These are phyloP conservation scores for Prunella himalayana DNA, from an alignment of 2,113 vertebrate species.

Conservation along the genomic window DNA sequence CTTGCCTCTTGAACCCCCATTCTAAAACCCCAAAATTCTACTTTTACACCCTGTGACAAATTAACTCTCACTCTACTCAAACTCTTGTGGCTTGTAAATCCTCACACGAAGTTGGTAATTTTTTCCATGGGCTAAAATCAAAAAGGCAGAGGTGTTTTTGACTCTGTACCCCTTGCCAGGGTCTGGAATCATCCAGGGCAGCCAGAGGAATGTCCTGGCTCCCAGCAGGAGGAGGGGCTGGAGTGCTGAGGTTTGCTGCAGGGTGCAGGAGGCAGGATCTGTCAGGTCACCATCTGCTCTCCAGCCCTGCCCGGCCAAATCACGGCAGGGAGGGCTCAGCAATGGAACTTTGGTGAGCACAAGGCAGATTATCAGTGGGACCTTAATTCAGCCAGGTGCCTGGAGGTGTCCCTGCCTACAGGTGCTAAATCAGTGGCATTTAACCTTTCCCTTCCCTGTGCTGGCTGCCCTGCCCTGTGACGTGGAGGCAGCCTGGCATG, in stretches of 20 bases:
- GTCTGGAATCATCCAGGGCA: too few species aligned
- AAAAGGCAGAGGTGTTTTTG: too few species aligned
- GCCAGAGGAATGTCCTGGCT: too few species aligned
- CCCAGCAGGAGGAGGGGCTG: background rate
- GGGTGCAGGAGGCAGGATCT: background rate
- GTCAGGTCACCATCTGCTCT: conserved; percentile 61
- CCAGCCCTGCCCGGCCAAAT: background rate
- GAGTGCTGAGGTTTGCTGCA: background rate
- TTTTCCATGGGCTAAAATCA: too few species aligned
- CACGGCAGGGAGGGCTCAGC: background rate
- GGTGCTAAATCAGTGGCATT: background rate
- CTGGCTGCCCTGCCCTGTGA: background rate
- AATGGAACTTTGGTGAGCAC: background rate
- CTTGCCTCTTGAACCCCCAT: too few species aligned
- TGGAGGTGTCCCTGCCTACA: background rate
- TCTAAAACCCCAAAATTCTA: too few species aligned
- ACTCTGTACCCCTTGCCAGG: too few species aligned
- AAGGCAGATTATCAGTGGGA: background rate
- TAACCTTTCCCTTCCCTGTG: background rate
- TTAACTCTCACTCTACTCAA: too few species aligned
- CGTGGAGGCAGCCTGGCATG: background rate
- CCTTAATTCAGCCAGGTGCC: background rate
- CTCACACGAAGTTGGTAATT: too few species aligned
- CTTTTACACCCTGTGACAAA: too few species aligned
- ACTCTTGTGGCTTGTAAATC: too few species aligned